Base-by-base conservation (phyloP, 2,888 invertebrate genomes). In the Oegoconia quadripuncta region DNA sequence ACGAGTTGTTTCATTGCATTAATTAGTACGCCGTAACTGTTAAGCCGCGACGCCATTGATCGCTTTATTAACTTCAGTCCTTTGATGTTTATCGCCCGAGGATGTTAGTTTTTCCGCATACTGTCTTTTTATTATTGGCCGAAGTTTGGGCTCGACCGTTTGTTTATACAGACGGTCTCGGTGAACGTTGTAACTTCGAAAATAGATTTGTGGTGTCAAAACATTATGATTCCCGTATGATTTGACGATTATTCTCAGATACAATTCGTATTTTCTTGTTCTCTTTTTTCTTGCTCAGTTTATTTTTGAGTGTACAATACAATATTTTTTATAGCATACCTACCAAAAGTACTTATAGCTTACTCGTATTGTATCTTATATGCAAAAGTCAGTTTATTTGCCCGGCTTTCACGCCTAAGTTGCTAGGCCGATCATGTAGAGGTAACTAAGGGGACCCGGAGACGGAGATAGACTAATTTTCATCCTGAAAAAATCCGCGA, bases 91-190 rank as follows among this genome's bases (percentile, higher is more conserved):
- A 83, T 69, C 61, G 68, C 52, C 59, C 64, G 66, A 84, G 86
- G 86, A 86, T 87, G 87, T 87, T 87, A 86, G 86, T 87, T 86
- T 86, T 86, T 84, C 86, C 84, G 82, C 83, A 82, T 75, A 82
- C 74, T 82, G 81, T 75, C 80, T 86, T 86, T 86, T 87, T 86
- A 84, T 84, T 77, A 83, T 86, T 84, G 84, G 75, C 75, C 71
- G 80, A 84, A 83, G 83, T 83, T 86, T 79, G 86, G 86, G 80
- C 80, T 74, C 73, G 63, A 69, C 68, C 66, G 77, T 74, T 69
- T 86, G 83, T 87, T 86, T 87, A 86, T 48, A 81, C 79, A 80
- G 72, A 66, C 80, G 69, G 66, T 68, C 67, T 67, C 61, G 57
- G 64, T 69, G 64, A 51, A 68, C 65, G 74, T 59, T 68, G 70